Evolutionary conservation across 2,888 invertebrate genomes (phyloP).

Genomic region (Icerya purchasi): DNA sequence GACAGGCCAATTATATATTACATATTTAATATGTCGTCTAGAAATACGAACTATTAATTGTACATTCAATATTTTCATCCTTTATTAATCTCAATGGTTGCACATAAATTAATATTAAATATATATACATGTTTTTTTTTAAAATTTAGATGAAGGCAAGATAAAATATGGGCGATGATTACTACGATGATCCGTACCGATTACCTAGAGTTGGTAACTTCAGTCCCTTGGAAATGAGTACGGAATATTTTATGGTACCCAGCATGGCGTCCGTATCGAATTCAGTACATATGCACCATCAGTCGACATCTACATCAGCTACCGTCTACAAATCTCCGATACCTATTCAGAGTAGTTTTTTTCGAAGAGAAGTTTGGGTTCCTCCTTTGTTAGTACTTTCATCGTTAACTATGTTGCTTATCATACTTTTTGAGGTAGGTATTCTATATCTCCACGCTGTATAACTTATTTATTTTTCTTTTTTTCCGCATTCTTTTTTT

Average conservation of each 20-base stretch:
- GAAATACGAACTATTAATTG: too few relatives aligned
- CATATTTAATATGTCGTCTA: too few relatives aligned
- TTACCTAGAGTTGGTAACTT: slow-evolving; percentile 1
- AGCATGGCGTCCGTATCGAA: slow-evolving; percentile 27
- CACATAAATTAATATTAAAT: too few relatives aligned
- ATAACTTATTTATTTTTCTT: neutral
- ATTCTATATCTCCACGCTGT: neutral
- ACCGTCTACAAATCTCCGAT: slow-evolving; percentile 25
- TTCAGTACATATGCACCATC: slow-evolving; percentile 28
- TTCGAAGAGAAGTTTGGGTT: slow-evolving; percentile 65
- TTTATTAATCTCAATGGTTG: too few relatives aligned
- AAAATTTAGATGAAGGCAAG: too few relatives aligned
- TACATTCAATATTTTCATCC: too few relatives aligned
- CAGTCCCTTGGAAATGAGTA: slow-evolving; percentile 50
- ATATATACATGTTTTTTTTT: too few relatives aligned
- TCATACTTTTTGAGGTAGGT: slow-evolving; percentile 59
- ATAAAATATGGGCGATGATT: too few relatives aligned
- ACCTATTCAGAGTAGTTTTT: slow-evolving; percentile 20
- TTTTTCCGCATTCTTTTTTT: neutral
- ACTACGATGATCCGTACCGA: too few relatives aligned
- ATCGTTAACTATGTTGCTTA: slow-evolving; percentile 59
- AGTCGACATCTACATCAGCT: slow-evolving; percentile 29
- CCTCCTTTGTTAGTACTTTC: slow-evolving; percentile 69
- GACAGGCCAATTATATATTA: too few relatives aligned
- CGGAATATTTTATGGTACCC: slow-evolving; percentile 62